phyloP scores from a whole-genome alignment of 2,888 invertebrate species.

The Pachymerium ferrugineum region DNA sequence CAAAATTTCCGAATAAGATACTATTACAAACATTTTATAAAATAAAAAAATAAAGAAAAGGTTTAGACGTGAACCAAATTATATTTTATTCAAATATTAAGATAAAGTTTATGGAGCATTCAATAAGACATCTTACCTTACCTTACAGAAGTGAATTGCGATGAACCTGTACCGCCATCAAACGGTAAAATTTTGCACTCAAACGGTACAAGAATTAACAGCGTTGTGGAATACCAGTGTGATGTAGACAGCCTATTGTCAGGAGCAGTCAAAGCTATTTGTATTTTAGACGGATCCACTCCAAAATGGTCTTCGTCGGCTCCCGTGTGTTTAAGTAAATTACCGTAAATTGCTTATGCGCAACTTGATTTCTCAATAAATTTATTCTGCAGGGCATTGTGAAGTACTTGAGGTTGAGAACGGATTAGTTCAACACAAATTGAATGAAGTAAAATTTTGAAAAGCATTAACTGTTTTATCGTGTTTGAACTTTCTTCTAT shows the following conservation, averaged over 20 bases:
- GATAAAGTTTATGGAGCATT: no score
- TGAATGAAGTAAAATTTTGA: not conserved
- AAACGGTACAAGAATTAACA: not conserved
- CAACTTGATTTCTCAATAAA: not conserved
- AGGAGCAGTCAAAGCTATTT: not conserved
- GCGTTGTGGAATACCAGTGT: not conserved
- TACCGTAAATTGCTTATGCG: not conserved
- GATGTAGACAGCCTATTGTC: not conserved
- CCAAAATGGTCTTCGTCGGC: not conserved
- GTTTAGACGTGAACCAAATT: no score
- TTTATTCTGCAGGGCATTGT: not conserved
- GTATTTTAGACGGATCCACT: not conserved
- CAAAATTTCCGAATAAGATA: no score
- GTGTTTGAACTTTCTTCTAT: not conserved
- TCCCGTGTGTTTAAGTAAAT: not conserved
- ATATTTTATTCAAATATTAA: no score
- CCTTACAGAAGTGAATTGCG: not conserved
- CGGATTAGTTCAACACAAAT: not conserved
- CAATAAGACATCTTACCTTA: no score
- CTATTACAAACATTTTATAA: no score
- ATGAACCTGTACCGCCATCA: not conserved
- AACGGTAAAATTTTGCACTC: not conserved
- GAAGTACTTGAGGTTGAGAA: not conserved
- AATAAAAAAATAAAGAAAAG: no score
- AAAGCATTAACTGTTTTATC: no score